Conservation (phyloP, 1,140 invertebrate genomes). For the Drosophila fuyamai region DNA sequence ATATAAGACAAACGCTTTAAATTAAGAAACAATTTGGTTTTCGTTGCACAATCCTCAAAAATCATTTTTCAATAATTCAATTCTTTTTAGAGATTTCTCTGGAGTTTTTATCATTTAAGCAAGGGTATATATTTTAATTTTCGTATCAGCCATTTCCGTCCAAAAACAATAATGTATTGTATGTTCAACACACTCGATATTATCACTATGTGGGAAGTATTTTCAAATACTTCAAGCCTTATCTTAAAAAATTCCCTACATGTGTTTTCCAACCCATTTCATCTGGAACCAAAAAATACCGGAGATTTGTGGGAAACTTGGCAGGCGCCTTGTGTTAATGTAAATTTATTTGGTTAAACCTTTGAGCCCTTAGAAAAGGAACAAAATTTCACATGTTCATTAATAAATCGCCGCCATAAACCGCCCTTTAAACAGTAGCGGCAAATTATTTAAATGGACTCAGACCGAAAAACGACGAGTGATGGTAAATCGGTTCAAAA, state of each 20-base stretch:
- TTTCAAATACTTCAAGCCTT: neutral
- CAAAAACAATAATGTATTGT: neutral
- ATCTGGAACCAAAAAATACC: neutral
- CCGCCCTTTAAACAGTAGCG: slow-evolving; percentile 33
- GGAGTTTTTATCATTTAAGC: neutral
- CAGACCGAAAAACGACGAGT: slow-evolving; percentile 2
- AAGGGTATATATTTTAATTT: neutral
- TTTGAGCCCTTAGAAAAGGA: slow-evolving; percentile 12
- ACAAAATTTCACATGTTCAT: slow-evolving; percentile 38
- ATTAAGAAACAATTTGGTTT: too few relatives aligned
- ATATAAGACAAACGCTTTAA: too few relatives aligned
- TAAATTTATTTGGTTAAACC: slow-evolving; percentile 18
- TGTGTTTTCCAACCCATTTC: neutral
- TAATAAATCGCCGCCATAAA: slow-evolving; percentile 57
- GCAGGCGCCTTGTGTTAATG: slow-evolving; percentile 29
- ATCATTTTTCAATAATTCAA: neutral
- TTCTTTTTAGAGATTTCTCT: neutral
- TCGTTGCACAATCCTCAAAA: neutral
- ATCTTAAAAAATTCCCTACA: slow-evolving; percentile 13
- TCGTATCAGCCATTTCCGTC: neutral
- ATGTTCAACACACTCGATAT: neutral
- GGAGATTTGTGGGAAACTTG: neutral
- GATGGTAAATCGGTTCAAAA: slow-evolving; percentile 39
- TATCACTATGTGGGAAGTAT: neutral
- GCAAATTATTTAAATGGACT: slow-evolving; percentile 46